These are phyloP conservation scores for Athalia rosae DNA, from an alignment of 2,888 invertebrate genomes.

Conservation along the genomic window DNA sequence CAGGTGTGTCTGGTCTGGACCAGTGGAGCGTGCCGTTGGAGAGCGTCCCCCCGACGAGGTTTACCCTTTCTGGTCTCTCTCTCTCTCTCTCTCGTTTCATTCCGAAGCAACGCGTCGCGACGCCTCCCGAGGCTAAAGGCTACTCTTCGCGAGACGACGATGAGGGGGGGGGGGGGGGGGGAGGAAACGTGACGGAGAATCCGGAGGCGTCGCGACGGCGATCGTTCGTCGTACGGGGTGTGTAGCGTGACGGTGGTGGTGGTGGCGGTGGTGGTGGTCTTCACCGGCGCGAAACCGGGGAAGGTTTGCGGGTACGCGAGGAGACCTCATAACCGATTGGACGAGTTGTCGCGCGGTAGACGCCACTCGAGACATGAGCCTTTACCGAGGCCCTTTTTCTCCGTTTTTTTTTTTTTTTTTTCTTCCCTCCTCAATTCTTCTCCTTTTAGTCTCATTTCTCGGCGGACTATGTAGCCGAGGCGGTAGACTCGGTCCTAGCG, in stretches of 20 bases:
- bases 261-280: no score
- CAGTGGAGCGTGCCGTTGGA: slow-evolving; percentile 64
- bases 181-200: no score
- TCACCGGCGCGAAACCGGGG: no score
- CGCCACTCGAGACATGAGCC: slow-evolving; percentile 31
- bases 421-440: no score
- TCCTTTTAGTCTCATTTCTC: no score
- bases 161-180: background rate
- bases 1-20: slow-evolving; percentile 69
- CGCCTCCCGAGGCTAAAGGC: background rate
- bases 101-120: background rate
- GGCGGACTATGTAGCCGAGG: no score
- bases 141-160: background rate
- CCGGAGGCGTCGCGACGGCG: slow-evolving; percentile 22
- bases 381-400: no score
- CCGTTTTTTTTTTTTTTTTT: no score
- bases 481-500: slow-evolving; percentile 12
- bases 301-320: no score
- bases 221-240: background rate
- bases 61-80: slow-evolving; percentile 23
- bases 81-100: slow-evolving; percentile 3
- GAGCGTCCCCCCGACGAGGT: slow-evolving; percentile 13
- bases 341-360: slow-evolving; percentile 6
- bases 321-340: background rate
- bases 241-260: no score